Base-by-base conservation (phyloP, 2,113 vertebrate species). In the Xyrauchen texanus region DNA sequence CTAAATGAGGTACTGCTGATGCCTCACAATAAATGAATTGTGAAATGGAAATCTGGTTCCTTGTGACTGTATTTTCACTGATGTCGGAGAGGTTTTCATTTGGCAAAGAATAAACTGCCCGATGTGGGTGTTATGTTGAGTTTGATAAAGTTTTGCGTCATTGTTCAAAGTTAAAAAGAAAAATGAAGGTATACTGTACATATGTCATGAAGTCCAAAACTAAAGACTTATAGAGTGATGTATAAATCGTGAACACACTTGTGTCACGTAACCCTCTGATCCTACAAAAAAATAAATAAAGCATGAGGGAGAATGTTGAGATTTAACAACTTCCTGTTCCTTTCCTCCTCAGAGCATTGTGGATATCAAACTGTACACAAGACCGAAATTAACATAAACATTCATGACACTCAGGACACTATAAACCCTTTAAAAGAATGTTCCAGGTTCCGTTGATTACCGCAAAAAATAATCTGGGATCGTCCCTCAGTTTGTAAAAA, bases 301-400 rank as follows among this genome's bases (percentile, higher is more conserved):
- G 15, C 15, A 75, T 11, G 8, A 76, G 70, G 76, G 55, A 55
- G 69, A 63, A 76, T 78, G 76, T 68, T 80, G 83, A 57, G 82
- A 83, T 77, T 72, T 80, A 89, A 87, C 69, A 70, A 90, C 87
- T 91, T 91, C 91, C 89, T 90, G 86, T 76, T 9, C 47, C 76
- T 85, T 86, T 85, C 75, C 67, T 84, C 72, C 83, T 55, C 64
- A 9, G 73, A 62, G 51, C 61, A 65, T 1, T 34, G 21, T 34
- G 21, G 21, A 34, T 34, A 34, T 34, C 21, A 34, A 34, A 34
- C 21, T 34, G 21, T 34, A 34, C 21, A 34, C 21, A 34, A 34
- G 21, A 34, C 21, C 3, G 21, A 34, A 34, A 34, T 34, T 34
- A 34, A 1, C 21, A 34, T 34, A 34, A 34, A 34, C 21, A 34